Evolutionary conservation across 2,797 vertebrate species (phyloP).

Genomic region (Gobionotothen gibberifrons): DNA sequence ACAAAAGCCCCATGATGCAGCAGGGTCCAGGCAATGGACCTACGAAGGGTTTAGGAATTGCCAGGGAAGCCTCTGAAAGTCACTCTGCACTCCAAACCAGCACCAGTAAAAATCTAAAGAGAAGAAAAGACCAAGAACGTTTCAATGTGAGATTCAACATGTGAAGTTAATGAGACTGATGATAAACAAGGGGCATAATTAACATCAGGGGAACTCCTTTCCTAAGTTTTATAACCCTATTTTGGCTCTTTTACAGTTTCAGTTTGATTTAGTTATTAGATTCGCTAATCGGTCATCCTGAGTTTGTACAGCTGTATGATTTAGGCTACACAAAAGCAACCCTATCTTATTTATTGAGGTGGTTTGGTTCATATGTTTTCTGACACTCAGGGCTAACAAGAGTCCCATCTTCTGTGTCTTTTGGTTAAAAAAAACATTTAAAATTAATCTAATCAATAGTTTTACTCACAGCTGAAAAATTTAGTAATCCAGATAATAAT

Average conservation of each 20-base stretch:
- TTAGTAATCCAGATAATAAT: too few species aligned
- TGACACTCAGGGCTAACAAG: background rate
- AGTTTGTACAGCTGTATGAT: background rate
- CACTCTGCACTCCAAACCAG: constrained; percentile 67
- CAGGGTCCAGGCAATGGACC: constrained; percentile 45
- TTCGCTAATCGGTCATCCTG: background rate
- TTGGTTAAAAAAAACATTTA: background rate
- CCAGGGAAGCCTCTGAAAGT: constrained; percentile 63
- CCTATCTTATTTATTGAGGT: constrained; percentile 1
- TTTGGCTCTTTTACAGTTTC: constrained; percentile 1
- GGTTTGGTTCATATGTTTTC: background rate
- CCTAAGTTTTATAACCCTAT: too few species aligned
- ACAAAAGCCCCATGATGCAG: constrained; percentile 53
- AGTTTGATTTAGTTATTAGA: background rate
- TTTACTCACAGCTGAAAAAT: background rate
- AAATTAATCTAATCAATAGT: background rate
- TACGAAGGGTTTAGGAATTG: constrained; percentile 53
- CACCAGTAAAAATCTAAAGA: constrained; percentile 71
- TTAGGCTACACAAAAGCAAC: background rate
- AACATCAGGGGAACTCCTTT: background rate
- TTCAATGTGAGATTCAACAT: background rate
- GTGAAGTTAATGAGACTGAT: background rate
- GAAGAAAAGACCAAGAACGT: constrained; percentile 1
- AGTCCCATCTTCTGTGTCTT: too few species aligned
- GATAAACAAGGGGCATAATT: background rate